Evolutionary conservation across 2,888 invertebrate species (phyloP), one percentile per base, ranked within the genome.

Genomic region (Eumacrocentrus americanus): DNA sequence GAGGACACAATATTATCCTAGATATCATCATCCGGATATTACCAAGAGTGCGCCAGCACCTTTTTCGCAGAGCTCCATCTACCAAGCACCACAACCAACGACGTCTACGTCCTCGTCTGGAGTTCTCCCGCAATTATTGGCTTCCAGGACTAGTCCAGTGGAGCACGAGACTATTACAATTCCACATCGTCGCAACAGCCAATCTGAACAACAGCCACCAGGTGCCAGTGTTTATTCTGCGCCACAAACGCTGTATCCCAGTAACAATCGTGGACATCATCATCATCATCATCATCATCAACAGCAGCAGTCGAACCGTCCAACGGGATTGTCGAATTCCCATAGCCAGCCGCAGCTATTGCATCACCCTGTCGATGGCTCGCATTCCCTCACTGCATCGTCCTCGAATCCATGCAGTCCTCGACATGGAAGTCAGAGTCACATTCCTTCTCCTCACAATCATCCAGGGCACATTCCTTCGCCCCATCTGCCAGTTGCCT

Each of bases 1-100:
- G 60, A 70, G 78, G 42, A 69, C 77, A 12, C 78, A 78, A 55
- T 78, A 78, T 66, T 78, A 78, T 48, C 78, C 78, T n/a, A 72
- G 78, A 6, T 78, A 78, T 58, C 78, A 78, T 67, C 78, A 77
- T 55, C 78, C 78, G 35, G 79, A 78, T 50, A 78, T 77, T 53
- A 75, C 79, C 22, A 78, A 77, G 63, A 77, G 78, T 59, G 70
- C 79, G 0, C 77, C 78, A 40, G 73, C 67, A 1, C 78, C 77
- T 14, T 73, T 75, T 54, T 72, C 73, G 4, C 78, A 75, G 54
- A 73, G 59, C 53, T 70, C 74, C 23, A 70, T 72, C 54, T 78
- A 74, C 44, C 68, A 77, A 50, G 69, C 74, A 9, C 67, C 72
- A 38, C 72, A 65, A 78, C 82, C 70, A 74, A 81, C 70, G 71